Conservation (phyloP, 2,888 invertebrate species). For the Polymixis flavicincta region DNA sequence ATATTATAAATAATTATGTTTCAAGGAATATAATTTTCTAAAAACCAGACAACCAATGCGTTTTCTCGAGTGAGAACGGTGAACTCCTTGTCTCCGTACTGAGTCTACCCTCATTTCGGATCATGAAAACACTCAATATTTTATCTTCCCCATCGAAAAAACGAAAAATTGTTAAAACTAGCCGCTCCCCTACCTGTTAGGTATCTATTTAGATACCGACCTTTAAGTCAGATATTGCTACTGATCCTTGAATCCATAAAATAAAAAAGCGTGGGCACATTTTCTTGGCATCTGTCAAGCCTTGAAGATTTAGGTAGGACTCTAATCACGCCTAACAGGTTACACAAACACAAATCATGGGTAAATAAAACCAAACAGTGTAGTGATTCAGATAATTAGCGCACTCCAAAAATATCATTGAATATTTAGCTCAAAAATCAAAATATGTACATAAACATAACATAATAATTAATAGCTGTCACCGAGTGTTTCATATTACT, state of each 20-base stretch:
- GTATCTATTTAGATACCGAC: too few relatives aligned
- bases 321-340: background rate
- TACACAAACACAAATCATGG: conserved; percentile 17
- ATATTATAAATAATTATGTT: background rate
- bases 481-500: background rate
- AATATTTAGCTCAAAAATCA: background rate
- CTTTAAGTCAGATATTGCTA: background rate
- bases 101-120: too few relatives aligned
- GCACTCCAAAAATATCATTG: conserved; percentile 16
- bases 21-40: too few relatives aligned
- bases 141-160: too few relatives aligned
- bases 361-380: conserved; percentile 33
- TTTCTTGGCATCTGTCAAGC: conserved; percentile 33
- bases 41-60: too few relatives aligned
- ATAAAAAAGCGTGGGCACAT: background rate
- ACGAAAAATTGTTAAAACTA: too few relatives aligned
- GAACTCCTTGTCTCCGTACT: too few relatives aligned
- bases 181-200: too few relatives aligned
- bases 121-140: too few relatives aligned
- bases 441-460: too few relatives aligned
- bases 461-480: too few relatives aligned
- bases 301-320: conserved; percentile 25
- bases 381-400: conserved; percentile 43
- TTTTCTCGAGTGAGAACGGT: too few relatives aligned
- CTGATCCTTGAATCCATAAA: background rate